These are phyloP conservation scores for Labeo rohita DNA, from an alignment of 2,113 vertebrate genomes.

Conservation along the genomic window DNA sequence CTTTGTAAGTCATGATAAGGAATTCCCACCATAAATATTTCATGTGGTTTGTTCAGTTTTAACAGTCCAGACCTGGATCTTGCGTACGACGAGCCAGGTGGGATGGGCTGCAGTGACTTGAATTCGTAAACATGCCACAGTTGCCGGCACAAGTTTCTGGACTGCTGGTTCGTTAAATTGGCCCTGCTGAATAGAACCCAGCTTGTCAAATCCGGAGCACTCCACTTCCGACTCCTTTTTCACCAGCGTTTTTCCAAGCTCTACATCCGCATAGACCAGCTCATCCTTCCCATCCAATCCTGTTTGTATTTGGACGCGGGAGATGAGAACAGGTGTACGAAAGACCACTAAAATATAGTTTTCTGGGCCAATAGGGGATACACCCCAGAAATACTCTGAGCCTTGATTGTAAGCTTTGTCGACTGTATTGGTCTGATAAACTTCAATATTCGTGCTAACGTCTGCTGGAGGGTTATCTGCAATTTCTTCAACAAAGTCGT, in stretches of 20 bases:
- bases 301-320: slow-evolving; percentile 71
- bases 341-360: slow-evolving; percentile 76
- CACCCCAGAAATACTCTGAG: slow-evolving; percentile 76
- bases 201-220: slow-evolving; percentile 69
- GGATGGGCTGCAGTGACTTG: slow-evolving; percentile 73
- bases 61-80: slow-evolving; percentile 65
- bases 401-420: slow-evolving; percentile 74
- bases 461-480: slow-evolving; percentile 77
- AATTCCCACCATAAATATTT: background rate
- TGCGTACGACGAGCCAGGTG: slow-evolving; percentile 80
- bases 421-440: slow-evolving; percentile 62
- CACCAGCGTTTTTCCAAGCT: slow-evolving; percentile 68
- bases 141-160: slow-evolving; percentile 53
- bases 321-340: slow-evolving; percentile 63
- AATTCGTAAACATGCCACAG: slow-evolving; percentile 78
- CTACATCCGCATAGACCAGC: slow-evolving; percentile 72
- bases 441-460: slow-evolving; percentile 74
- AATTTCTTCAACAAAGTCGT: slow-evolving; percentile 67
- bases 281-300: slow-evolving; percentile 69
- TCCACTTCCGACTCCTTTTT: fast-evolving
- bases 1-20: background rate
- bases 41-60: background rate
- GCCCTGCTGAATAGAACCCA: slow-evolving; percentile 78
- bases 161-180: slow-evolving; percentile 68
- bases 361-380: slow-evolving; percentile 66